Base-by-base conservation (phyloP, 2,888 invertebrate species). In the Creontiades dilutus region DNA sequence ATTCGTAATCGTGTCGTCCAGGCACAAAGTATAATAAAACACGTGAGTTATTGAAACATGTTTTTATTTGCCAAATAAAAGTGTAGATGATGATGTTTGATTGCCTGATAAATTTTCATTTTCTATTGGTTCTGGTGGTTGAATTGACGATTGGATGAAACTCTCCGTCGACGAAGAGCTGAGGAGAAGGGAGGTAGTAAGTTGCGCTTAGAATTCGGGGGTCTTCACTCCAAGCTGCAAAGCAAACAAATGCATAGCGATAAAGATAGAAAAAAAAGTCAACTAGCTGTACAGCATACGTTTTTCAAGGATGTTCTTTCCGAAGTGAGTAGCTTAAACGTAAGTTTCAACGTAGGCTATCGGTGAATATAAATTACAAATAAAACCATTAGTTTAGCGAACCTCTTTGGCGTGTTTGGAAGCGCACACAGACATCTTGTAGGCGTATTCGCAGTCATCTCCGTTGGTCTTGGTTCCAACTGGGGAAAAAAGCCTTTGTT, bases 371-470 rank as follows among this genome's bases (percentile, higher is more conserved):
- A 52, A 52, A 13, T 0, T 52, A 16, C 16, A 2, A 52, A 11
- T 16, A 16, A 13, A n/a, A 57, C 16, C 2, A 5, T 5, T 2
- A 14, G 28, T 14, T 76, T 4, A 23, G 61, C 78, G 28, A 14
- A 88, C 88, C 68, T 88, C 80, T 88, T 88, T 88, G 55, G 88
- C 88, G 78, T 88, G 88, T 88, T 76, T 80, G 37, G 78, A 76
- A 19, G 78, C 86, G 84, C 91, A 91, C 23, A 78, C 46, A n/a
- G 87, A 80, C 88, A 90, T 86, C 12, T 90, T 68, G 84, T 90
- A 90, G 37, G 91, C 91, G 82, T 68, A 91, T 75, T 91, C 91
- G 61, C 91, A 91, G 23, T 90, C 86, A 47, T 91, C 90, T 46
- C 86, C 23, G 27, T 75, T 85, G 27, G 85, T 86, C 14, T 91